These are phyloP conservation scores for Macquaria australasica DNA, from an alignment of 2,113 vertebrate species.

Conservation along the genomic window DNA sequence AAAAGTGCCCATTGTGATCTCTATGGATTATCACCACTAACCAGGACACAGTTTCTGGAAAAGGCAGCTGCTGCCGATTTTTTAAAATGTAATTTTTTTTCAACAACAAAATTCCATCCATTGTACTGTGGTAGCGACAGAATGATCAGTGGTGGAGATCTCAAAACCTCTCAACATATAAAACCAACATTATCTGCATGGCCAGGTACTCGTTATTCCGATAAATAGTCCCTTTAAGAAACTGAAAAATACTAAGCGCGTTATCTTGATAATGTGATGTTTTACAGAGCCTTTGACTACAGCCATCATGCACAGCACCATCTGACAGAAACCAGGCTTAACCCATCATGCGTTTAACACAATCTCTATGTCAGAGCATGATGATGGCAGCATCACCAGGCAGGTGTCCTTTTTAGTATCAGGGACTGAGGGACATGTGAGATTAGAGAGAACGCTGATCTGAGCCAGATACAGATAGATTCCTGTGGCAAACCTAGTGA, in stretches of 20 bases:
- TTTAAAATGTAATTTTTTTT: background rate
- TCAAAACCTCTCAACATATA: background rate
- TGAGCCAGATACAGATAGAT: background rate
- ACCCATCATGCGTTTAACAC: slow-evolving; percentile 29
- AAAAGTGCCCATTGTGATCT: background rate
- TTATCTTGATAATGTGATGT: background rate
- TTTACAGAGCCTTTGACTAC: background rate
- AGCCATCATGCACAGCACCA: background rate
- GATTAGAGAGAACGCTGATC: slow-evolving; percentile 4
- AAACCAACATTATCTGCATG: background rate
- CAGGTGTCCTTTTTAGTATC: slow-evolving; percentile 16
- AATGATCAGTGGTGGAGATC: background rate
- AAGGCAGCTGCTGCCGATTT: background rate
- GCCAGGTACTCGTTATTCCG: background rate
- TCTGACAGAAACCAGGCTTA: slow-evolving; percentile 26
- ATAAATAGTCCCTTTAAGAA: background rate
- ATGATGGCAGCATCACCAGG: slow-evolving; percentile 15
- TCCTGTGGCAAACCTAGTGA: background rate
- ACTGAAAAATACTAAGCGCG: background rate
- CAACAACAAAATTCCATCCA: background rate
- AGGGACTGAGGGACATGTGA: slow-evolving; percentile 2
- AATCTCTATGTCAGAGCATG: background rate
- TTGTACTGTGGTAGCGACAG: background rate
- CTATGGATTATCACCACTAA: background rate
- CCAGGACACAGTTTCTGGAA: background rate